These are phyloP conservation scores for Hirtodrosophila duncani DNA, from an alignment of 2,888 invertebrate genomes.

Conservation along the genomic window DNA sequence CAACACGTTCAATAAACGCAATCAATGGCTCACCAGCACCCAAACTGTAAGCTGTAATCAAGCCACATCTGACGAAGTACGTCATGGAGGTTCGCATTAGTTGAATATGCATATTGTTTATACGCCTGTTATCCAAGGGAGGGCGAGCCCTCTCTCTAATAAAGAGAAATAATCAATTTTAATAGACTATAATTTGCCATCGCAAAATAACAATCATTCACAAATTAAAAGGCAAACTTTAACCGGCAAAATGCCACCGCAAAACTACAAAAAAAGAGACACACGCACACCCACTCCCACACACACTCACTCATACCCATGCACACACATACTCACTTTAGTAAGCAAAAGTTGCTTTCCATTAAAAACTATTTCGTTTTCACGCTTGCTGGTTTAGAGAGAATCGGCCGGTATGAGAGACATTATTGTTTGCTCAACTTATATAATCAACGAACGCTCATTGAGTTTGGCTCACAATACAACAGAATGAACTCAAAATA, in stretches of 20 bases:
- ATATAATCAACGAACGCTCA: conserved; percentile 46
- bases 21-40: too few species aligned
- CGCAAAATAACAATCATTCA: conserved; percentile 54
- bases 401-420: neutral
- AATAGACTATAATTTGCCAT: conserved; percentile 63
- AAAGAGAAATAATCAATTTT: conserved; percentile 65
- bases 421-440: conserved; percentile 35
- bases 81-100: too few species aligned
- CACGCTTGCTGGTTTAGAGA: too few species aligned
- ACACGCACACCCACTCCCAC: conserved; percentile 11
- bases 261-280: conserved; percentile 11
- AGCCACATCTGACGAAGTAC: too few species aligned
- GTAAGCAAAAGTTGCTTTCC: conserved; percentile 43
- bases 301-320: neutral
- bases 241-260: conserved; percentile 43
- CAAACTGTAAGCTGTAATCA: too few species aligned
- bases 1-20: too few species aligned
- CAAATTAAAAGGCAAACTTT: conserved; percentile 53
- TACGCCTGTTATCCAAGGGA: too few species aligned
- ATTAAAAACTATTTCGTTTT: conserved; percentile 26
- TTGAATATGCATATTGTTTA: too few species aligned
- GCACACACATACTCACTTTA: conserved; percentile 31
- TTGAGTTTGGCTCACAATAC: conserved; percentile 48
- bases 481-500: neutral
- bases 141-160: conserved; percentile 31